phyloP scores from a whole-genome alignment of 35 echinoderm and acorn worm genomes.

The Amphiura filiformis region DNA sequence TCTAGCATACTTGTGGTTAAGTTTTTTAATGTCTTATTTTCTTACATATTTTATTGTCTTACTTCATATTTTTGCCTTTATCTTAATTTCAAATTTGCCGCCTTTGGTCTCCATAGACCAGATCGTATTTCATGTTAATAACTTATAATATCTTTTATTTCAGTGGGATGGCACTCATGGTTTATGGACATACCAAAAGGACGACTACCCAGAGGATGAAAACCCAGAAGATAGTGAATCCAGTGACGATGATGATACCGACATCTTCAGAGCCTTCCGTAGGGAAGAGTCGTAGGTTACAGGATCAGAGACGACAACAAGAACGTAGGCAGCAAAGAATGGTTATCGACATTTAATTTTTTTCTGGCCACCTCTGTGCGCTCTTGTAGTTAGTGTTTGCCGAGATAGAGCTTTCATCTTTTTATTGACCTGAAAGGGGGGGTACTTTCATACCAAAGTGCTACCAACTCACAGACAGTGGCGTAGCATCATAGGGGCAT shows the following conservation, averaged over 20 bases:
- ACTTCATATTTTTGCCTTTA: background rate
- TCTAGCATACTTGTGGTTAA: too few relatives aligned
- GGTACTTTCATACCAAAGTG: too few relatives aligned
- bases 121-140: too few relatives aligned
- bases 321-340: background rate
- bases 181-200: slow-evolving; percentile 44
- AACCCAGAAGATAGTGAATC: slow-evolving; percentile 22
- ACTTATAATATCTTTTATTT: background rate
- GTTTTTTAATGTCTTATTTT: background rate
- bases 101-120: too few relatives aligned
- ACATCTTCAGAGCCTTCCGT: slow-evolving; percentile 37
- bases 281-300: slow-evolving; percentile 21
- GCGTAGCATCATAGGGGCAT: too few relatives aligned
- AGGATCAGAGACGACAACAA: background rate
- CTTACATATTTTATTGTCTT: background rate
- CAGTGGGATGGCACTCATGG: slow-evolving; percentile 73
- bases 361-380: too few relatives aligned
- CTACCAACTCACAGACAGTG: too few relatives aligned
- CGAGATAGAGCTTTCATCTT: too few relatives aligned
- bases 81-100: background rate
- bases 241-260: slow-evolving; percentile 42
- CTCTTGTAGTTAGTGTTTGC: too few relatives aligned
- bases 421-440: too few relatives aligned
- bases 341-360: too few relatives aligned
- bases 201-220: slow-evolving; percentile 16